A percentile compares a stretch with the other conserved stretches of the same genome.
Evolutionary conservation across 2,888 invertebrate species (phyloP).

Genomic region (Pollenia labialis): DNA sequence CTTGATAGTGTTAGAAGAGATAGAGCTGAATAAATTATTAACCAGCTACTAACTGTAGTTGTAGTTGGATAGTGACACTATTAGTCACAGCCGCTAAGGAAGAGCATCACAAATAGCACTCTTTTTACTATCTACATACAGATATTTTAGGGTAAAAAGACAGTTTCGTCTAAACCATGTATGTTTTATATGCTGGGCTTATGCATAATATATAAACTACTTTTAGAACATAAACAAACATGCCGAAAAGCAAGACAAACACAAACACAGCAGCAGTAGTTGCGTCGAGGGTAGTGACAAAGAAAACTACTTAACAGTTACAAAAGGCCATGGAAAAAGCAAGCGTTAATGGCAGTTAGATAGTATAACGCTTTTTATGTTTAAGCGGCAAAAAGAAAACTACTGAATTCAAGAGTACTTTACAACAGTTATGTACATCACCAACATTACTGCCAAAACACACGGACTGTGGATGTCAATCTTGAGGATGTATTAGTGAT

Average conservation of each 20-base stretch:
- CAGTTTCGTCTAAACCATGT: conserved; percentile 47
- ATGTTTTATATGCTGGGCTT: conserved; percentile 66
- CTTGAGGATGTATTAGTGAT: background rate
- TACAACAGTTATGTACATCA: conserved; percentile 47
- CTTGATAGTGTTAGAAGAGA: conserved; percentile 55
- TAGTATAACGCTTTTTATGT: conserved; percentile 67
- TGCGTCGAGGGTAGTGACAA: conserved; percentile 42
- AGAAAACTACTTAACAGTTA: conserved; percentile 69
- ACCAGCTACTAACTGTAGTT: conserved; percentile 39
- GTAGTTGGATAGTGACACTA: conserved; percentile 26
- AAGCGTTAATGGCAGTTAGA: conserved; percentile 70
- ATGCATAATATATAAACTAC: conserved; percentile 69
- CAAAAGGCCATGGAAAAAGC: conserved; percentile 66
- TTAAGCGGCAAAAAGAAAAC: conserved; percentile 39
- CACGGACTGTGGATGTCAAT: conserved; percentile 52
- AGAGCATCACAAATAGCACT: conserved; percentile 51
- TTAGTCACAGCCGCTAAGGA: conserved; percentile 58
- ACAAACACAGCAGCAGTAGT: conserved; percentile 46
- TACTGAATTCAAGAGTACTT: conserved; percentile 65
- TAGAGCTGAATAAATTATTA: conserved; percentile 69
- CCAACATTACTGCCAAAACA: conserved; percentile 51
- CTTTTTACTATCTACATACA: background rate
- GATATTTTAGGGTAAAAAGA: background rate
- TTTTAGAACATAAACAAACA: conserved; percentile 58
- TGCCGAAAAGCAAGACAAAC: conserved; percentile 58